Conservation (phyloP, 1,140 invertebrate genomes). For the Eciton burchellii region DNA sequence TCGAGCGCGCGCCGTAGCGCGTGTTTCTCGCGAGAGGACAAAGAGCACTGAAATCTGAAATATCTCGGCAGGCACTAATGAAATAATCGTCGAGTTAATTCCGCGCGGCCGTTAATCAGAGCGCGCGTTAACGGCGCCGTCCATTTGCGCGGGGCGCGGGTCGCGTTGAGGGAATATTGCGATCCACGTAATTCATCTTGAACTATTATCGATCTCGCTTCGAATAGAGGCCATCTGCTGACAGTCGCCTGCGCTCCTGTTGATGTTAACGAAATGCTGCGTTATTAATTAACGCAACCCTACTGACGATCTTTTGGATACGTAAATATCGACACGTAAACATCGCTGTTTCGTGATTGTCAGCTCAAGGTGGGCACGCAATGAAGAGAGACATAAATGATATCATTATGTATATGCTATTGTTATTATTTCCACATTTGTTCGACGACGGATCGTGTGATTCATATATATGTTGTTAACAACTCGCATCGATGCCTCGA, state of each 20-base stretch:
- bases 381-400: too few species aligned
- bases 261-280: too few species aligned
- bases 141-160: not conserved
- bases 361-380: too few species aligned
- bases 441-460: too few species aligned
- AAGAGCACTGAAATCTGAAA: slow-evolving; percentile 60
- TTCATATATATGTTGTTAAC: too few species aligned
- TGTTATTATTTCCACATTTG: too few species aligned
- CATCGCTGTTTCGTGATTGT: too few species aligned
- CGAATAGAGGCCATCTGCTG: not conserved
- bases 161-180: not conserved
- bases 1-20: slow-evolving; percentile 1
- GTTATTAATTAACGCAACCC: too few species aligned
- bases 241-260: not conserved
- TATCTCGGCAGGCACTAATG: slow-evolving; percentile 54
- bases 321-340: too few species aligned
- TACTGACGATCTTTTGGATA: too few species aligned
- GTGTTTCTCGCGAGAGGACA: slow-evolving; percentile 15
- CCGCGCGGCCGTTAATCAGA: slow-evolving; percentile 55
- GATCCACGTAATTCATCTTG: not conserved
- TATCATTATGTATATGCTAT: too few species aligned
- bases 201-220: not conserved
- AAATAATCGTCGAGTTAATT: slow-evolving; percentile 66
- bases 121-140: slow-evolving; percentile 9
- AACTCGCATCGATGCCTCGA: too few species aligned